phyloP scores from a whole-genome alignment of 2,797 vertebrate species.

The Rhadinocentrus ornatus region DNA sequence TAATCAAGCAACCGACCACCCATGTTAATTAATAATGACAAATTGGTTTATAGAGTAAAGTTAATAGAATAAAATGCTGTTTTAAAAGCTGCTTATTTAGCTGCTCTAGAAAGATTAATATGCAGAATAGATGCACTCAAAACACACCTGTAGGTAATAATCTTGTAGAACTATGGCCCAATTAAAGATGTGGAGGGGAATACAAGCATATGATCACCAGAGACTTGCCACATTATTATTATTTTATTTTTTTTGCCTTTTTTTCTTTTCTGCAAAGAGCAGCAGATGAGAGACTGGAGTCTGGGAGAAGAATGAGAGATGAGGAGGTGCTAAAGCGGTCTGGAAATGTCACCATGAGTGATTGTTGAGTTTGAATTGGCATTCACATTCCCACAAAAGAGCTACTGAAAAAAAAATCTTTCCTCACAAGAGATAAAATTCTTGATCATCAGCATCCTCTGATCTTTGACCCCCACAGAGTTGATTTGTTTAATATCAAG shows the following conservation, averaged over 20 bases:
- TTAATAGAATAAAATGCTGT: conserved; percentile 42
- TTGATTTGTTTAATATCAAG: conserved; percentile 26
- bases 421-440: conserved; percentile 30
- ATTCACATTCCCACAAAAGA: conserved; percentile 25
- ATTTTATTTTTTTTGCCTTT: conserved; percentile 11
- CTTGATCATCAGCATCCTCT: conserved; percentile 31
- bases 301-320: conserved; percentile 3
- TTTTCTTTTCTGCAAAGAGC: conserved; percentile 34
- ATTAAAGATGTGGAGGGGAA: conserved; percentile 9
- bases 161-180: background rate
- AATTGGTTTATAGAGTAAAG: conserved; percentile 42
- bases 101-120: conserved; percentile 3
- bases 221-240: conserved; percentile 19
- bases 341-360: conserved; percentile 46
- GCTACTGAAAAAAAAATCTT: conserved; percentile 51
- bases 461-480: conserved; percentile 24
- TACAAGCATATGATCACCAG: conserved; percentile 23
- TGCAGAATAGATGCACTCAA: conserved; percentile 12
- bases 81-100: conserved; percentile 26
- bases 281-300: conserved; percentile 22
- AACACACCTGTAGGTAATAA: conserved; percentile 1
- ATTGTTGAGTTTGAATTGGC: conserved; percentile 45
- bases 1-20: conserved; percentile 26
- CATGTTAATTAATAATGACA: conserved; percentile 59
- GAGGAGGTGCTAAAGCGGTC: conserved; percentile 32